Percentiles rank a stretch among this genome's conserved stretches.
Evolutionary conservation across 2,797 vertebrate species (phyloP).

Genomic region (Sebastes cheni): DNA sequence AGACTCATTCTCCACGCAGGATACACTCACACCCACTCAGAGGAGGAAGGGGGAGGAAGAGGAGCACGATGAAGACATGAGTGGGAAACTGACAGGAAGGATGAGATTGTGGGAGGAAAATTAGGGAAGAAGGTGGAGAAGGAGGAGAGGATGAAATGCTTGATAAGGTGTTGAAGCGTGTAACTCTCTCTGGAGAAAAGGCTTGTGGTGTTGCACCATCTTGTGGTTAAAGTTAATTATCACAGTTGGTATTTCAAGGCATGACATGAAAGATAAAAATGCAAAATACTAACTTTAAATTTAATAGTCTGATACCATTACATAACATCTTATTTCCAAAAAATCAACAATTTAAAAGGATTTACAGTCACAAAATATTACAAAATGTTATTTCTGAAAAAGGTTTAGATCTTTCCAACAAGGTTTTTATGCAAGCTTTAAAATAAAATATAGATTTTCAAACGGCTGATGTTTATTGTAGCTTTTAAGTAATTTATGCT

Average conservation of each 20-base stretch:
- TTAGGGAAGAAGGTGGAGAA: not conserved
- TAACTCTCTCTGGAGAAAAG: no score
- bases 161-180: not conserved
- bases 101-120: not conserved
- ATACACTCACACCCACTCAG: constrained; percentile 43
- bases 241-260: not conserved
- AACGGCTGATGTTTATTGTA: not conserved
- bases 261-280: not conserved
- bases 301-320: not conserved
- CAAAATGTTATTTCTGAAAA: not conserved
- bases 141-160: not conserved
- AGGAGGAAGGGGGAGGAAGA: not conserved
- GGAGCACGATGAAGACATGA: not conserved
- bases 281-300: not conserved
- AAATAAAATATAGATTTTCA: not conserved
- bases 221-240: constrained; percentile 21
- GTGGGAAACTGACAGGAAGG: not conserved
- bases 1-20: not conserved
- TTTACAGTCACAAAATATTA: not conserved
- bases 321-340: not conserved
- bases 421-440: not conserved
- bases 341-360: not conserved
- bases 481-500: not conserved
- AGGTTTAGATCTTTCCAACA: not conserved
- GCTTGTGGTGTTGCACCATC: constrained; percentile 18